phyloP scores from a whole-genome alignment of 2,888 invertebrate species.

The Monochamus alternatus region DNA sequence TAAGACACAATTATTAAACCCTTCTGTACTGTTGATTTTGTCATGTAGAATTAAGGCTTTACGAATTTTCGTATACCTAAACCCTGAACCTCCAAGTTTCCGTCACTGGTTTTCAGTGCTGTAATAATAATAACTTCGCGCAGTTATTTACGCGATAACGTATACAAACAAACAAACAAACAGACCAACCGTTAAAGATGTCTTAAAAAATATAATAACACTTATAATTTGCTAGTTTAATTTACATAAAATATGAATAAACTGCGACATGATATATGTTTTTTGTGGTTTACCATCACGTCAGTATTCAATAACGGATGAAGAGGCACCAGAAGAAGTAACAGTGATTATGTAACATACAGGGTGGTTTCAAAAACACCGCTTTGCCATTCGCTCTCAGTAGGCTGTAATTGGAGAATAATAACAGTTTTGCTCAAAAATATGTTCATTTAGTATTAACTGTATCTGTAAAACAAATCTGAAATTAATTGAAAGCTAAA shows the following conservation, averaged over 20 bases:
- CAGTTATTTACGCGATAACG: conserved; percentile 16
- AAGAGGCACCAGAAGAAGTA: not conserved
- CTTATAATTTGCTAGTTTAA: conserved; percentile 24
- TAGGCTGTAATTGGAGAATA: no score
- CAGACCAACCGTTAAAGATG: not conserved
- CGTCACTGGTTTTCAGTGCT: not conserved
- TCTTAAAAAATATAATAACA: conserved; percentile 24
- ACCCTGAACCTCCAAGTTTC: no score
- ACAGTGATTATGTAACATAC: not conserved
- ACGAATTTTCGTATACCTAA: no score
- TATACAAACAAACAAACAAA: conserved; percentile 9
- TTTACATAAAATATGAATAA: conserved; percentile 35
- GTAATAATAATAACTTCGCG: not conserved
- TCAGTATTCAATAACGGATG: conserved; percentile 15
- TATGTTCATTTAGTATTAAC: no score
- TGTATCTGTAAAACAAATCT: no score
- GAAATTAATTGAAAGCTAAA: no score
- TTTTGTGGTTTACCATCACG: conserved; percentile 17
- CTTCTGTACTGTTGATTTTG: no score
- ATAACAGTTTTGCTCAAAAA: no score
- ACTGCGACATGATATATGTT: conserved; percentile 11
- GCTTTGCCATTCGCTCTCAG: no score
- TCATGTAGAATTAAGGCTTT: no score
- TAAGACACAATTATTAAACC: no score
- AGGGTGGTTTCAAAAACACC: no score